These are phyloP conservation scores for Spinibarbus caldwelli DNA, from an alignment of 2,797 vertebrate species.

Conservation along the genomic window DNA sequence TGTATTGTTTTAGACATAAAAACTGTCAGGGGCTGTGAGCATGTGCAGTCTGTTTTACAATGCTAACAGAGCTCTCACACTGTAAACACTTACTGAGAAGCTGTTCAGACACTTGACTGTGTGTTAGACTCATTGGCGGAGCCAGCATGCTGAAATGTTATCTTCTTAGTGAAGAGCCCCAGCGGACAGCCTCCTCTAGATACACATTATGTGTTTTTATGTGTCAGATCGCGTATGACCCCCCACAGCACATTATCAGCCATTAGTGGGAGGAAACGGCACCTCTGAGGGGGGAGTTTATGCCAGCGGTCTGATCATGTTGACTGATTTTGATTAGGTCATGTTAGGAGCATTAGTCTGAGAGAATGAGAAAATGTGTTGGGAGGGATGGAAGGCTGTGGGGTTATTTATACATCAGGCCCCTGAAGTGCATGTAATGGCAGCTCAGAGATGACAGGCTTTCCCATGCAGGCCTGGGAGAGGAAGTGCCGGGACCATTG, in stretches of 20 bases:
- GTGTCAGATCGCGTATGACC: constrained; percentile 23
- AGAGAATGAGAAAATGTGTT: constrained; percentile 47
- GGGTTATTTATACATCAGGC: constrained; percentile 54
- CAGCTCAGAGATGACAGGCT: constrained; percentile 45
- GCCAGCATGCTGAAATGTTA: constrained; percentile 62
- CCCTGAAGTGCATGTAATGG: constrained; percentile 43
- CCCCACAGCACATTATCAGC: constrained; percentile 38
- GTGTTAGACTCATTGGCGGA: constrained; percentile 63
- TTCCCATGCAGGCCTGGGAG: constrained; percentile 47
- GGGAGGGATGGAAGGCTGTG: constrained; percentile 36
- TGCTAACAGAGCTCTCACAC: constrained; percentile 50
- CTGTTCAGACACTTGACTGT: constrained; percentile 64
- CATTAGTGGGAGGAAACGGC: constrained; percentile 21
- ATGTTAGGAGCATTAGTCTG: constrained; percentile 48
- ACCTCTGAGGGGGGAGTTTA: constrained; percentile 6
- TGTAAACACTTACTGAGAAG: constrained; percentile 67
- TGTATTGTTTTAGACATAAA: constrained; percentile 3
- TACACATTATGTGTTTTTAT: constrained; percentile 57
- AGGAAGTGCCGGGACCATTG: constrained; percentile 26
- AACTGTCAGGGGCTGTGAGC: constrained; percentile 3
- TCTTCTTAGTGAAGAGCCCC: constrained; percentile 65
- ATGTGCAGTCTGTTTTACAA: constrained; percentile 37
- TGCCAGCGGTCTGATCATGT: constrained; percentile 20
- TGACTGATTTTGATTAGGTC: constrained; percentile 48
- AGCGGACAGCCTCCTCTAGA: constrained; percentile 53